These are phyloP conservation scores for Cromileptes altivelis DNA, from an alignment of 2,113 vertebrate genomes.

Conservation along the genomic window DNA sequence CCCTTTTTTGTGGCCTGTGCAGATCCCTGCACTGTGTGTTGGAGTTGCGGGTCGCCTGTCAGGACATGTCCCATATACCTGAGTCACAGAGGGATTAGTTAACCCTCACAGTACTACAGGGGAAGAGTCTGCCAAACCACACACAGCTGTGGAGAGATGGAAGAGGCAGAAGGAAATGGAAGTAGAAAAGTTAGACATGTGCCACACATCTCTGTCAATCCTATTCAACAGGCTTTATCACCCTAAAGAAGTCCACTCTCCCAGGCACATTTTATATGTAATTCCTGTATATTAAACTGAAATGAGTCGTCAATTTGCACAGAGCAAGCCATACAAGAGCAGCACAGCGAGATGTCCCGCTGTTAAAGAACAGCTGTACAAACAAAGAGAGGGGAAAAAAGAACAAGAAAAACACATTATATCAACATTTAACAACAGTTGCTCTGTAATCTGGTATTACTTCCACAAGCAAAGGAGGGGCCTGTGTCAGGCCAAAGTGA, in stretches of 20 bases:
- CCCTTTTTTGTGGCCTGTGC: conserved; percentile 66
- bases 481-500: conserved; percentile 77
- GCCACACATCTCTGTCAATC: conserved; percentile 17
- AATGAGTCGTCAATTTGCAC: conserved; percentile 81
- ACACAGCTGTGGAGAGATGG: conserved; percentile 39
- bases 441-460: conserved; percentile 88
- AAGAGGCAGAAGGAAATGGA: conserved; percentile 22
- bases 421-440: conserved; percentile 88
- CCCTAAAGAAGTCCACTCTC: conserved; percentile 32
- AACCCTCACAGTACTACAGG: conserved; percentile 69
- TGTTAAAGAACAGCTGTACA: conserved; percentile 86
- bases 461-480: conserved; percentile 84
- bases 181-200: conserved; percentile 17
- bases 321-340: conserved; percentile 78
- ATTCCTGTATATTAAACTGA: conserved; percentile 81
- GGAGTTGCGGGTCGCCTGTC: conserved; percentile 79
- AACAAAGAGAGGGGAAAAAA: conserved; percentile 78
- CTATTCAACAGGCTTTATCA: conserved; percentile 26
- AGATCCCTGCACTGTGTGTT: conserved; percentile 59
- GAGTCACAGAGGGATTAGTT: conserved; percentile 79
- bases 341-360: conserved; percentile 77
- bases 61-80: conserved; percentile 81
- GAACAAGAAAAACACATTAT: conserved; percentile 86
- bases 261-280: conserved; percentile 60
- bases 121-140: conserved; percentile 40